Percentiles rank a stretch among this genome's conserved stretches.
phyloP scores from a whole-genome alignment of 2,113 vertebrate genomes.

The Caranx ignobilis region DNA sequence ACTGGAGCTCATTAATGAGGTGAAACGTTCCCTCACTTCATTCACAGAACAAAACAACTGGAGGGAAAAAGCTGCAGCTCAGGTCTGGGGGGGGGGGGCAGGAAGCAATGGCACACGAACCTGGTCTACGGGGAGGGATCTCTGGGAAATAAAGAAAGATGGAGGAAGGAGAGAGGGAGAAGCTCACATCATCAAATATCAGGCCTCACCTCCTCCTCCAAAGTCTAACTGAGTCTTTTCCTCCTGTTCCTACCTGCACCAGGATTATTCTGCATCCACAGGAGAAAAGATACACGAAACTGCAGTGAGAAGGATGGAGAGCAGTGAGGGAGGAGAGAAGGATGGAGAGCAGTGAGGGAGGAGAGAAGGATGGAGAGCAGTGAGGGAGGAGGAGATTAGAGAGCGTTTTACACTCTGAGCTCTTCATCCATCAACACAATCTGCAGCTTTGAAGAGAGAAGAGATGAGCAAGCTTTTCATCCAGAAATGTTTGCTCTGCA shows the following conservation, averaged over 20 bases:
- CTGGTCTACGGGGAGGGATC: conserved; percentile 14
- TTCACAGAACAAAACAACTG: conserved; percentile 47
- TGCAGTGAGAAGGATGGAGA: conserved; percentile 19
- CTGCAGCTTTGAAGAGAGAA: conserved; percentile 70
- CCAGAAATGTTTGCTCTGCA: conserved; percentile 67
- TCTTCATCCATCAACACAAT: conserved; percentile 78
- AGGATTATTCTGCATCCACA: neutral
- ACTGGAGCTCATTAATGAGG: conserved; percentile 37
- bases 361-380: conserved; percentile 31
- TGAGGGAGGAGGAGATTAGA: conserved; percentile 64
- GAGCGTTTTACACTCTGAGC: conserved; percentile 69
- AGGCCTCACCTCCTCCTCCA: neutral
- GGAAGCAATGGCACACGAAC: conserved; percentile 41
- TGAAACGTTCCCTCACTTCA: conserved; percentile 24
- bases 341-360: neutral
- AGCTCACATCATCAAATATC: neutral
- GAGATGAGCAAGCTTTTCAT: conserved; percentile 68
- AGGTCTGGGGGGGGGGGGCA: conserved; percentile 12
- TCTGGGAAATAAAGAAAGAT: conserved; percentile 23
- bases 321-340: conserved; percentile 20
- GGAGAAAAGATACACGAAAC: conserved; percentile 3
- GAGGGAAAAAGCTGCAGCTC: conserved; percentile 25
- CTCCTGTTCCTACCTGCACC: neutral
- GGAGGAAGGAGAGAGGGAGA: neutral
- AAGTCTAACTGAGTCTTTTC: neutral